These are phyloP conservation scores for Paguma larvata DNA, from an alignment of 2,797 vertebrate species.

Conservation along the genomic window DNA sequence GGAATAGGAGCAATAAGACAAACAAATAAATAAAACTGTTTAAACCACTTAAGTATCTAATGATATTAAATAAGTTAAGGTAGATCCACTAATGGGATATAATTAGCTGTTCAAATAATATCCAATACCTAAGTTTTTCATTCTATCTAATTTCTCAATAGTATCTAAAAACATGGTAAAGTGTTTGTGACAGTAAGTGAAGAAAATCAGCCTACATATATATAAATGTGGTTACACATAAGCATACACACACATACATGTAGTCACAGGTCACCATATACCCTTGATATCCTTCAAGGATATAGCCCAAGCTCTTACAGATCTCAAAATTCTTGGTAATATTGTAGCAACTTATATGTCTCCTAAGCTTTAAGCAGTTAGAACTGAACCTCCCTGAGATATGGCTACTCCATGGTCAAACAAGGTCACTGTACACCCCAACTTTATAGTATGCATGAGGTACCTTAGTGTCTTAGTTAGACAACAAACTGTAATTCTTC, in stretches of 20 bases:
- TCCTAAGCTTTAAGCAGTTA: neutral
- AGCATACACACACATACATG: neutral
- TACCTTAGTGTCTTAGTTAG: neutral
- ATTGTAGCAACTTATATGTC: neutral
- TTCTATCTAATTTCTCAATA: neutral
- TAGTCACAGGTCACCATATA: neutral
- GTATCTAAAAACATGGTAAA: neutral
- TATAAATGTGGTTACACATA: neutral
- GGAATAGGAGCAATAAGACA: neutral
- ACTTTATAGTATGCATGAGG: neutral
- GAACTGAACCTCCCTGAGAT: neutral
- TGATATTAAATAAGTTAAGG: constrained; percentile 15
- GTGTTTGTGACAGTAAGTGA: neutral
- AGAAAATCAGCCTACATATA: neutral
- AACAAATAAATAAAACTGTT: neutral
- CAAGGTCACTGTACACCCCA: neutral
- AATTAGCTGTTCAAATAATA: constrained; percentile 11
- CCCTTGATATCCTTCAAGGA: neutral
- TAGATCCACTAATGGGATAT: neutral
- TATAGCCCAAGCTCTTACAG: neutral
- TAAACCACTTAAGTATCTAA: neutral
- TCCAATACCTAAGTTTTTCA: neutral
- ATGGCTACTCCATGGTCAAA: neutral
- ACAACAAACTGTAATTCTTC: neutral
- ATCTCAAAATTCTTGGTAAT: neutral